Percentiles rank a stretch among this genome's conserved stretches.
Conservation (phyloP, 1,140 invertebrate genomes). For the Drosophila arawakana region DNA sequence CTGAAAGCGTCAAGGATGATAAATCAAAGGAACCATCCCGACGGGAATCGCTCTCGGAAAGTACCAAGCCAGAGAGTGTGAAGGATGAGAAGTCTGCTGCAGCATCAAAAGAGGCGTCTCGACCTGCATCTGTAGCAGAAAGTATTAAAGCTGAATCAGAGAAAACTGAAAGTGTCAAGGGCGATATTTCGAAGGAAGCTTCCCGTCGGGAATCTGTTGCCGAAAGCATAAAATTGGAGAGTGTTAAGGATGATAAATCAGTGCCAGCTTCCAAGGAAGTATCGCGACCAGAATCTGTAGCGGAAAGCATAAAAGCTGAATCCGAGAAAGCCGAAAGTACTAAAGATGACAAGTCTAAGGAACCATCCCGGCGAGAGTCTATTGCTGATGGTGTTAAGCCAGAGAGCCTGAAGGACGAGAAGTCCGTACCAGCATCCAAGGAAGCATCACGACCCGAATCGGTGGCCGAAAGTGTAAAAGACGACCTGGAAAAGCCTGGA, state of each 20-base stretch:
- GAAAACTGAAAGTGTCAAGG: slow-evolving; percentile 24
- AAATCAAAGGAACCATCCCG: slow-evolving; percentile 33
- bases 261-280: slow-evolving; percentile 30
- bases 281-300: slow-evolving; percentile 35
- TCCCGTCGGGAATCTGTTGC: slow-evolving; percentile 35
- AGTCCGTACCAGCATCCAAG: slow-evolving; percentile 33
- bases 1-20: slow-evolving; percentile 16
- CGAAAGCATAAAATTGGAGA: slow-evolving; percentile 15
- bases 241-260: slow-evolving; percentile 23
- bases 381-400: slow-evolving; percentile 14
- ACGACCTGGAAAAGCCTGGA: slow-evolving; percentile 9
- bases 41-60: slow-evolving; percentile 25
- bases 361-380: slow-evolving; percentile 34
- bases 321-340: slow-evolving; percentile 16
- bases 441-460: slow-evolving; percentile 46
- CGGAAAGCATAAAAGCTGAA: slow-evolving; percentile 31
- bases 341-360: slow-evolving; percentile 26
- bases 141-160: slow-evolving; percentile 14
- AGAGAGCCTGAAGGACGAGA: slow-evolving; percentile 24
- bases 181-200: slow-evolving; percentile 13
- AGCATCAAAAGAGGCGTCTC: slow-evolving; percentile 36
- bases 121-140: slow-evolving; percentile 24
- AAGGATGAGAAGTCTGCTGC: slow-evolving; percentile 45
- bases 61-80: slow-evolving; percentile 5
- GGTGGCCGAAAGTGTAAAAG: slow-evolving; percentile 21